Percentiles rank a stretch among this genome's conserved stretches.
These are phyloP conservation scores for Malthinus seriepunctatus DNA, from an alignment of 2,888 invertebrate genomes.

Conservation along the genomic window DNA sequence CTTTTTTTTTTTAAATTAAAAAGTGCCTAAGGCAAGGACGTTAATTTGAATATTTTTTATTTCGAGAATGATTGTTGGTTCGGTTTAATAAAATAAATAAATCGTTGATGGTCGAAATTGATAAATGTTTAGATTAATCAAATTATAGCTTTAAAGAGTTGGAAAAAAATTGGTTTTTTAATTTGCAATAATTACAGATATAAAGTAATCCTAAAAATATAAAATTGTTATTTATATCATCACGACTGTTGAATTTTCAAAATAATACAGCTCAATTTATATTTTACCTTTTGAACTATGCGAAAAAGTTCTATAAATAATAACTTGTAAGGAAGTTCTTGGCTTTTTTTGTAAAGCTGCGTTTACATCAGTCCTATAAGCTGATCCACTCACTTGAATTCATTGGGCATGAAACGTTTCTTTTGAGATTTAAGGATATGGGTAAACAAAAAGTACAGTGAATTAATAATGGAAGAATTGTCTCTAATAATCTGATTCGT, in stretches of 20 bases:
- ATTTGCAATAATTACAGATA: slow-evolving; percentile 24
- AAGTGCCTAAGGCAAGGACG: slow-evolving; percentile 1
- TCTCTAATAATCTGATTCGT: too few relatives aligned
- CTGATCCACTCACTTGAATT: too few relatives aligned
- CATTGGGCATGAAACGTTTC: too few relatives aligned
- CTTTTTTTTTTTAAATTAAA: not conserved
- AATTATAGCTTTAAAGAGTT: slow-evolving; percentile 8
- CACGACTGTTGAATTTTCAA: slow-evolving; percentile 35
- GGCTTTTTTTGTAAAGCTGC: too few relatives aligned
- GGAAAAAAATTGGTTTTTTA: slow-evolving; percentile 14
- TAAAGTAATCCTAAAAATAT: slow-evolving; percentile 8
- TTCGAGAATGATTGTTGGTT: not conserved
- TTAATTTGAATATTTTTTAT: not conserved
- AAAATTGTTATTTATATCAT: slow-evolving; percentile 32
- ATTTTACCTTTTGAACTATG: slow-evolving; percentile 1
- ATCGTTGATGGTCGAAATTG: not conserved
- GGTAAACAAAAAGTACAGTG: too few relatives aligned
- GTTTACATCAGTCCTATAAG: too few relatives aligned
- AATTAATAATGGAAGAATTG: too few relatives aligned
- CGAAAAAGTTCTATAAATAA: too few relatives aligned
- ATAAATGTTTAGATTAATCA: slow-evolving; percentile 7
- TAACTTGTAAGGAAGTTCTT: too few relatives aligned
- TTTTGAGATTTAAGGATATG: too few relatives aligned
- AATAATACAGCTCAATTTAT: slow-evolving; percentile 19
- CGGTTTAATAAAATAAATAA: not conserved